Conservation (phyloP, 2,888 invertebrate genomes). For the Hypolimnas misippus region DNA sequence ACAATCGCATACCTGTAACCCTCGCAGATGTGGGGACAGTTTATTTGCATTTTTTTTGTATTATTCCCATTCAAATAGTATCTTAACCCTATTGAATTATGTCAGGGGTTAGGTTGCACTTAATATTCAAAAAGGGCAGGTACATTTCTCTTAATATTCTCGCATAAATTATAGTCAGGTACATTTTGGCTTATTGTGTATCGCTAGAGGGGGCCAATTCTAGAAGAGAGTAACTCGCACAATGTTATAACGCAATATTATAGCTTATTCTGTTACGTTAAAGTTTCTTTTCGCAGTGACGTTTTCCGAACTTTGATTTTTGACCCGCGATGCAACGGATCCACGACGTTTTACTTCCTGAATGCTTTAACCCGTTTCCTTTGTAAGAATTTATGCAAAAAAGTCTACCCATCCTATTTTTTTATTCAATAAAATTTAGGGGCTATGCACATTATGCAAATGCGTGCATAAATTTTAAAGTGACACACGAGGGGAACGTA, state of each 20-base stretch:
- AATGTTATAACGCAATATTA: constrained; percentile 50
- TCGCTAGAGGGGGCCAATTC: constrained; percentile 56
- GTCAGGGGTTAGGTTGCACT: constrained; percentile 85
- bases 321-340: constrained; percentile 62
- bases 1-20: constrained; percentile 69
- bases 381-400: constrained; percentile 85
- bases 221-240: constrained; percentile 56
- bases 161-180: constrained; percentile 85
- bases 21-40: constrained; percentile 77
- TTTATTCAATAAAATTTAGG: constrained; percentile 84
- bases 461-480: constrained; percentile 82
- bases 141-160: constrained; percentile 84
- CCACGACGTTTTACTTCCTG: constrained; percentile 80
- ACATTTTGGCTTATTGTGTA: constrained; percentile 81
- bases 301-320: constrained; percentile 56
- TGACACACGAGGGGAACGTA: constrained; percentile 49
- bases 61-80: constrained; percentile 82
- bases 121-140: constrained; percentile 85
- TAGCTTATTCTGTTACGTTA: constrained; percentile 49
- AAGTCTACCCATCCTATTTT: constrained; percentile 85
- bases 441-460: constrained; percentile 85
- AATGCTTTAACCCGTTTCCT: constrained; percentile 83
- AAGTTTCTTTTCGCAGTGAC: constrained; percentile 48
- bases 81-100: constrained; percentile 83
- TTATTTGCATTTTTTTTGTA: constrained; percentile 83